Conservation (phyloP, 2,113 vertebrate species). For the Crypturellus undulatus region DNA sequence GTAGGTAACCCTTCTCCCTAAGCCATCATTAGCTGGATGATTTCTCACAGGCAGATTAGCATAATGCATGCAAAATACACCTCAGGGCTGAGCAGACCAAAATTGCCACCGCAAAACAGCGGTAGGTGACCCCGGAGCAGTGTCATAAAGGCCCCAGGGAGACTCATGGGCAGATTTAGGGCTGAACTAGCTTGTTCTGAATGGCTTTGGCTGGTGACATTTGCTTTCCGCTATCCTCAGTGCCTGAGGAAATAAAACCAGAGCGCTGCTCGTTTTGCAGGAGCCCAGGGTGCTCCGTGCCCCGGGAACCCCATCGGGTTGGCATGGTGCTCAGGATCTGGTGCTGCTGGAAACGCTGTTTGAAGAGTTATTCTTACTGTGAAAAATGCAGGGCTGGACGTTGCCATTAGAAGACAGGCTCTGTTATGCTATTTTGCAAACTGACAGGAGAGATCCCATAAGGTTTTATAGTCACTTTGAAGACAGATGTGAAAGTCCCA, state of each 20-base stretch:
- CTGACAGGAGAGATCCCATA: not conserved
- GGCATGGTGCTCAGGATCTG: too few relatives aligned
- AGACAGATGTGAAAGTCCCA: not conserved
- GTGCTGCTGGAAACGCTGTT: not conserved
- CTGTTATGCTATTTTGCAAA: not conserved
- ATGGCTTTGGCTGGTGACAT: not conserved
- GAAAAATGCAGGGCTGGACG: not conserved
- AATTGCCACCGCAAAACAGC: not conserved
- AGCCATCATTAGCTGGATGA: constrained; percentile 62
- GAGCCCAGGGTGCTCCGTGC: not conserved
- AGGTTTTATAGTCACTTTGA: not conserved
- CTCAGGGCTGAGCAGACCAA: not conserved
- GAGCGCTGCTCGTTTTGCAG: not conserved
- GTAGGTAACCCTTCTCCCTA: constrained; percentile 31
- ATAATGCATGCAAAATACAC: constrained; percentile 50
- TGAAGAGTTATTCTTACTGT: not conserved
- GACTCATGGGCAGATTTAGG: not conserved
- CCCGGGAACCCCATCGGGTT: too few relatives aligned
- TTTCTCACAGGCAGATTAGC: constrained; percentile 53
- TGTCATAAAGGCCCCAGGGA: not conserved
- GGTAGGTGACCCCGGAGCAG: not conserved
- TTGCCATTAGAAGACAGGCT: not conserved
- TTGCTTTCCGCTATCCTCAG: not conserved
- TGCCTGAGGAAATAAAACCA: not conserved
- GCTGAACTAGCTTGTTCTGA: not conserved